phyloP scores from a whole-genome alignment of 2,113 vertebrate species.

The Pogonocichla stellata region DNA sequence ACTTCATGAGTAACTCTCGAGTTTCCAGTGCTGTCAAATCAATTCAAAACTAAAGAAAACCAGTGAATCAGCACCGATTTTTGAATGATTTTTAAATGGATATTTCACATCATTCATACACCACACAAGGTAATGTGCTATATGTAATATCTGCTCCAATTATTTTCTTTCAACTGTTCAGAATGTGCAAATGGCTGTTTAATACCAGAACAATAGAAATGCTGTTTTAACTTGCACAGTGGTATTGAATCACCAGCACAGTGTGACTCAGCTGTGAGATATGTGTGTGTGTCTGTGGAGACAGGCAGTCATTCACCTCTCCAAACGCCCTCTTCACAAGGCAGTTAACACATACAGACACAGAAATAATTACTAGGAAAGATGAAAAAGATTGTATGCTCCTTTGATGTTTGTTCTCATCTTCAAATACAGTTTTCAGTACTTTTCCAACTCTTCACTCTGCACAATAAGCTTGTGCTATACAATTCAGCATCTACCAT shows the following conservation, averaged over 20 bases:
- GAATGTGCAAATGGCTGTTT: not conserved
- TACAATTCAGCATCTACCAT: not conserved
- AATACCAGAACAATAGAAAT: not conserved
- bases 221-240: not conserved
- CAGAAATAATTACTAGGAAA: not conserved
- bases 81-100: not conserved
- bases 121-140: not conserved
- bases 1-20: not conserved
- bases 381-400: not conserved
- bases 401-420: not conserved
- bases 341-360: not conserved
- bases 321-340: not conserved
- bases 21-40: not conserved
- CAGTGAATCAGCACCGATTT: not conserved
- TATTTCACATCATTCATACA: not conserved
- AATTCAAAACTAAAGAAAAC: not conserved
- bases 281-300: not conserved
- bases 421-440: not conserved
- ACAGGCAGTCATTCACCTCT: not conserved
- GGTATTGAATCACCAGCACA: not conserved
- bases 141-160: not conserved
- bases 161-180: not conserved
- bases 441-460: not conserved
- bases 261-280: not conserved
- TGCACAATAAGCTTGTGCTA: not conserved